phyloP scores from a whole-genome alignment of 2,113 vertebrate species.

The Harpagus bidentatus region DNA sequence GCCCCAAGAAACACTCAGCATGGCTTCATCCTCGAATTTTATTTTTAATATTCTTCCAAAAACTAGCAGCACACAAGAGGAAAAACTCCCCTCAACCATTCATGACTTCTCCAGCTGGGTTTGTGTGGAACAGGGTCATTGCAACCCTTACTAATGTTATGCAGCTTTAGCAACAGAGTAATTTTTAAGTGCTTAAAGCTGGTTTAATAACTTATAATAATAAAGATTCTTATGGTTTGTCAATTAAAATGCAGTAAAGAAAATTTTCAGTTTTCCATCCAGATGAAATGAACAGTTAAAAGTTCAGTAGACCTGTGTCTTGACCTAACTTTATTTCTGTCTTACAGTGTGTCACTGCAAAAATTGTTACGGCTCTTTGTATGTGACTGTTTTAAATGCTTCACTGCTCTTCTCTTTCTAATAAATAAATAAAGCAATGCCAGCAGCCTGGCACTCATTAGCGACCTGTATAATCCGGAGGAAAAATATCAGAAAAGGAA shows the following conservation, averaged over 20 bases:
- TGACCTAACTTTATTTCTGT: background rate
- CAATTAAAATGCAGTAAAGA: background rate
- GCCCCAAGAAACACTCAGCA: background rate
- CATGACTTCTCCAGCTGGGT: background rate
- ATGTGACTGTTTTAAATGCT: constrained; percentile 7
- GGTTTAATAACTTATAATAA: background rate
- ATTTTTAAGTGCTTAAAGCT: background rate
- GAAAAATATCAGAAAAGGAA: constrained; percentile 7
- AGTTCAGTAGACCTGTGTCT: background rate
- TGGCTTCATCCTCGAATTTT: background rate
- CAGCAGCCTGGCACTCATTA: constrained; percentile 43
- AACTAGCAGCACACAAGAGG: background rate
- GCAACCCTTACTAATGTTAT: background rate
- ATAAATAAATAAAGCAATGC: constrained; percentile 48
- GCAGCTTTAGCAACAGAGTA: background rate
- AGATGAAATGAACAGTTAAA: background rate
- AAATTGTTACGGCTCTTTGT: background rate
- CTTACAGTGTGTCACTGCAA: background rate
- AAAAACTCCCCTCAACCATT: background rate
- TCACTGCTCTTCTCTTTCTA: constrained; percentile 5
- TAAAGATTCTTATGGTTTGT: background rate
- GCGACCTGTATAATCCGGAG: background rate
- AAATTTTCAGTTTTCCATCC: background rate
- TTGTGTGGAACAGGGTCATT: background rate
- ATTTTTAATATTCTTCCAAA: background rate